Evolutionary conservation across 2,888 invertebrate genomes (phyloP), one percentile per base, ranked within the genome.

Genomic region (Rugalucina vietnamica): DNA sequence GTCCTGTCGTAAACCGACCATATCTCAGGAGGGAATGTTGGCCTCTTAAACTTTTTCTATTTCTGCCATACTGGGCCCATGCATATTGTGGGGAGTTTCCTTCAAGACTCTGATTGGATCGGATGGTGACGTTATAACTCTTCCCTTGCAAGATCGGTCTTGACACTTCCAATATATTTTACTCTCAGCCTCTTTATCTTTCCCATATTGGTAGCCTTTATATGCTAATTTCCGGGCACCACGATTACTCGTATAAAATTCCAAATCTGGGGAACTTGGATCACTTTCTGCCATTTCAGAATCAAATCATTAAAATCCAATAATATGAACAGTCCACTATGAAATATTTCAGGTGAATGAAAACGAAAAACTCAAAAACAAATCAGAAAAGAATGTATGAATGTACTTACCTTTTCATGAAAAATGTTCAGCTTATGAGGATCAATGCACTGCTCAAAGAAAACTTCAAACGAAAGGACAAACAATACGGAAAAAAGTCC

Each of bases 1-100:
- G 54, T 54, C 54, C 54, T 54, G 10, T 54, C 21, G n/a, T 54
- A 54, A n/a, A 54, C n/a, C 3, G 54, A 54, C 54, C 8, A 54
- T n/a, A 54, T 54, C 54, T 54, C 54, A 54, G 54, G 54, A 54
- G 54, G 54, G 54, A 54, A 54, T n/a, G 54, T 54, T n/a, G 54
- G 54, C 24, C 54, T n/a, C n/a, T n/a, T n/a, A n/a, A n/a, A n/a
- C n/a, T n/a, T n/a, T 60, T 10, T 60, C 60, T 60, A 60, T 27
- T 18, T 60, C 14, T 8, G 54, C 54, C n/a, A 54, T n/a, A 54
- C 54, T 54, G n/a, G 54, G 54, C 54, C 54, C 54, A 21, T 60
- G 60, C 60, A 29, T 60, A 29, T 60, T 60, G 29, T 24, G 60
- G 18, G 29, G 60, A 27, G 60, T 60, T 60, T 60, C 60, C 60